These are phyloP conservation scores for Phaonia tiefii DNA, from an alignment of 2,888 invertebrate species.

Conservation along the genomic window DNA sequence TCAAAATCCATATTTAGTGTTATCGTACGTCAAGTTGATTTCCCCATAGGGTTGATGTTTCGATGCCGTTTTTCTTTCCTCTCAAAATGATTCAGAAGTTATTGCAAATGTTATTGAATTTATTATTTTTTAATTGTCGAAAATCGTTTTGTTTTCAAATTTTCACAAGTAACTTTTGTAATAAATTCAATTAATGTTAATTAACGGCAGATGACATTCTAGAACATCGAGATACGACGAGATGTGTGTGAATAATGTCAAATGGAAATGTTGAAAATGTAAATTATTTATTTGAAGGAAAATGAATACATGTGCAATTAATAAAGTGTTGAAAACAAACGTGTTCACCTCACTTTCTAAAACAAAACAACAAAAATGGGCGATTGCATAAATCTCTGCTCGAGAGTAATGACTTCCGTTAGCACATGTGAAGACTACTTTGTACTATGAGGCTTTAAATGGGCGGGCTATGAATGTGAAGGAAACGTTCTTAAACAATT, in stretches of 20 bases:
- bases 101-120: constrained; percentile 54
- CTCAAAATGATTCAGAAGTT: constrained; percentile 5
- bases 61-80: neutral
- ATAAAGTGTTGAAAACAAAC: constrained; percentile 8
- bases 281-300: constrained; percentile 24
- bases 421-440: too few species aligned
- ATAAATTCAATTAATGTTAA: constrained; percentile 58
- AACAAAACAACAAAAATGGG: too few species aligned
- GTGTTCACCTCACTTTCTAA: constrained; percentile 28
- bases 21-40: constrained; percentile 10
- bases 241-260: constrained; percentile 21
- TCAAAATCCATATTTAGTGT: too few species aligned
- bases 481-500: too few species aligned
- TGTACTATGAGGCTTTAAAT: too few species aligned
- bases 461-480: too few species aligned
- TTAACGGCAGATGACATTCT: constrained; percentile 50
- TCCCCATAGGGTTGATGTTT: constrained; percentile 17
- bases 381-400: neutral
- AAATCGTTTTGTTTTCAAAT: constrained; percentile 11
- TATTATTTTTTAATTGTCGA: constrained; percentile 57
- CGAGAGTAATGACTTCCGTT: too few species aligned
- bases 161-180: constrained; percentile 3
- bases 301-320: neutral
- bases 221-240: neutral
- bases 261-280: constrained; percentile 8